These are phyloP conservation scores for Acrossocheilus fasciatus DNA, from an alignment of 2,797 vertebrate genomes.

Conservation along the genomic window DNA sequence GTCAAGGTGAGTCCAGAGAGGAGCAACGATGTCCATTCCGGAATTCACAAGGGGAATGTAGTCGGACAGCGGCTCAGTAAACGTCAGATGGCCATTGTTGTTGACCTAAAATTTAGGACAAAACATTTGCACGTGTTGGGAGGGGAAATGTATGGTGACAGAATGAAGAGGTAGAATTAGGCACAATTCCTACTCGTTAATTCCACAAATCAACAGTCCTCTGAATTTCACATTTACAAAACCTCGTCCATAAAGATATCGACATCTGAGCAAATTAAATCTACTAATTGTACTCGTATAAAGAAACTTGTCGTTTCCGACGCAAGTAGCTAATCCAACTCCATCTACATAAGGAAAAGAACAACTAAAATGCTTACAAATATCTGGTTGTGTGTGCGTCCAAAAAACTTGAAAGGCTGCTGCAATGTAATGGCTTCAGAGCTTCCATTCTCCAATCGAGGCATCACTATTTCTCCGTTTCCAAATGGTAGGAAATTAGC, in stretches of 20 bases:
- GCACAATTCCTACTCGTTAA: not conserved
- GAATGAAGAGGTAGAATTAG: not conserved
- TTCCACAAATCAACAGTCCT: not conserved
- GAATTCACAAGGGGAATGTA: not conserved
- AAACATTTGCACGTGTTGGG: not conserved
- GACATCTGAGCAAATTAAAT: not conserved
- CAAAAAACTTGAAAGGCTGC: conserved; percentile 17
- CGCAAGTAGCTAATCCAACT: no score
- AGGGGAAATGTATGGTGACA: not conserved
- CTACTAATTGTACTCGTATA: not conserved
- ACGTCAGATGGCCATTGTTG: conserved; percentile 1
- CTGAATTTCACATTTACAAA: not conserved
- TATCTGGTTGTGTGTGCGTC: not conserved
- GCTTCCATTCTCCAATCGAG: conserved; percentile 1
- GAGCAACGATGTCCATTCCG: not conserved
- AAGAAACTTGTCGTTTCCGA: no score
- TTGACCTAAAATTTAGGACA: not conserved
- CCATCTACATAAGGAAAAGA: no score
- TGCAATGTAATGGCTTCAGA: not conserved
- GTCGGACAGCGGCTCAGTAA: not conserved
- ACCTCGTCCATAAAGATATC: not conserved
- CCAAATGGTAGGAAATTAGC: not conserved
- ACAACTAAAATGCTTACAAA: not conserved
- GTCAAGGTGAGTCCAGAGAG: conserved; percentile 9
- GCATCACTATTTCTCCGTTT: not conserved